A percentile compares a stretch with the other conserved stretches of the same genome.
These are phyloP conservation scores for Probaryconus sp. DNA, from an alignment of 1,140 invertebrate genomes.

Conservation along the genomic window DNA sequence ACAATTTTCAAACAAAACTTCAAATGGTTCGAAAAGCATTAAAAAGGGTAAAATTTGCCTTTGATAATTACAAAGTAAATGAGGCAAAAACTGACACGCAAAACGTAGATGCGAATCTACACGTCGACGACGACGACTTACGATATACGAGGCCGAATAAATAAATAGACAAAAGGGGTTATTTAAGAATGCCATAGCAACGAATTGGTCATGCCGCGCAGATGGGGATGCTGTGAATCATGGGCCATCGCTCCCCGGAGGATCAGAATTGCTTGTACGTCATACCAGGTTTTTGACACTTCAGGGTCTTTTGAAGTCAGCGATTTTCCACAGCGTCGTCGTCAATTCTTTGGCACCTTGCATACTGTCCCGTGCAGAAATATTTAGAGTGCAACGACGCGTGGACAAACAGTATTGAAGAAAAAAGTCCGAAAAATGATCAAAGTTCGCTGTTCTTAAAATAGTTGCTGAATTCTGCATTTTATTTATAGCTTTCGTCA, in stretches of 20 bases:
- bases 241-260: slow-evolving; percentile 33
- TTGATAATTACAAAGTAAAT: slow-evolving; percentile 41
- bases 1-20: slow-evolving; percentile 16
- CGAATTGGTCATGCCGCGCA: slow-evolving; percentile 43
- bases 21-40: neutral
- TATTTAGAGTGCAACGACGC: slow-evolving; percentile 37
- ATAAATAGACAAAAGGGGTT: slow-evolving; percentile 46
- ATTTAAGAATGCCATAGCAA: slow-evolving; percentile 33
- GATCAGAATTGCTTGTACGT: slow-evolving; percentile 35
- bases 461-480: slow-evolving; percentile 10
- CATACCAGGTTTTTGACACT: slow-evolving; percentile 41
- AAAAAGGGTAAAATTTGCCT: slow-evolving; percentile 15
- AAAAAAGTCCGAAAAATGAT: slow-evolving; percentile 36
- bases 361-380: slow-evolving; percentile 20
- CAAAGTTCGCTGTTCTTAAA: slow-evolving; percentile 42
- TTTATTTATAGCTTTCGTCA: too few relatives aligned
- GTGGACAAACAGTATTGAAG: slow-evolving; percentile 14
- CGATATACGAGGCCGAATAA: slow-evolving; percentile 34
- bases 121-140: neutral
- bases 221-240: slow-evolving; percentile 44
- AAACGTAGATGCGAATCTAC: slow-evolving; percentile 3
- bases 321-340: slow-evolving; percentile 52
- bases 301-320: slow-evolving; percentile 48
- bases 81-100: slow-evolving; percentile 27
- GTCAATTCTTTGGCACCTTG: slow-evolving; percentile 50